A percentile compares a stretch with the other conserved stretches of the same genome.
Evolutionary conservation across 2,113 vertebrate species (phyloP).

Genomic region (Mustela lutreola): DNA sequence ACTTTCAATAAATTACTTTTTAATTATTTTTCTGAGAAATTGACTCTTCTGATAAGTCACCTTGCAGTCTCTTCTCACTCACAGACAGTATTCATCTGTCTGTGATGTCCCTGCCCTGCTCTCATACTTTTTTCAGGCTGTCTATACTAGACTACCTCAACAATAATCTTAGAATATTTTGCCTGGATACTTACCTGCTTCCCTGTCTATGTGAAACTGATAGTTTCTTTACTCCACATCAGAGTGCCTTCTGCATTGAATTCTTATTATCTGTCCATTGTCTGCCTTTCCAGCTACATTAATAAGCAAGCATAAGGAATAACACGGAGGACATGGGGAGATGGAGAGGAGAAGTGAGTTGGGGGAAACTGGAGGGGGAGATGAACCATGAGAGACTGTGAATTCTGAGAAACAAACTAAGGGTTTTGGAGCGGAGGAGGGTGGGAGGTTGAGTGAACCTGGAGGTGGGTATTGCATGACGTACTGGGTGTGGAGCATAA

Average conservation of each 20-base stretch:
- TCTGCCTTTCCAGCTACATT: neutral
- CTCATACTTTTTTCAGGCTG: no score
- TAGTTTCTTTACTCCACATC: neutral
- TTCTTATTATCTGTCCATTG: neutral
- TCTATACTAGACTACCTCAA: neutral
- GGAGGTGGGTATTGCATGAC: no score
- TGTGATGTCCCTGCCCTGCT: neutral
- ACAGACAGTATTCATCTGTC: neutral
- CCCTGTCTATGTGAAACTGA: neutral
- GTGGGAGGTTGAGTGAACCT: no score
- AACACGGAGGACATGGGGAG: no score
- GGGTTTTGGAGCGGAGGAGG: no score
- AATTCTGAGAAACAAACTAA: no score
- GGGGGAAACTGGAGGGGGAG: no score
- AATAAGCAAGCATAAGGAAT: no score
- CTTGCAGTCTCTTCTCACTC: neutral
- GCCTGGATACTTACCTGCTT: neutral
- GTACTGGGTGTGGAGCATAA: no score
- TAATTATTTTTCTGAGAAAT: neutral
- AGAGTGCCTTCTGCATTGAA: neutral
- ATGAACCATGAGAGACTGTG: no score
- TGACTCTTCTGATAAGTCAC: neutral
- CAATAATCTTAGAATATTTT: neutral
- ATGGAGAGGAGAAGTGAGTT: no score
- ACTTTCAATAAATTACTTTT: neutral